Percentiles rank a stretch among this genome's conserved stretches.
Conservation (phyloP, 2,888 invertebrate genomes). For the Aethes cnicana region DNA sequence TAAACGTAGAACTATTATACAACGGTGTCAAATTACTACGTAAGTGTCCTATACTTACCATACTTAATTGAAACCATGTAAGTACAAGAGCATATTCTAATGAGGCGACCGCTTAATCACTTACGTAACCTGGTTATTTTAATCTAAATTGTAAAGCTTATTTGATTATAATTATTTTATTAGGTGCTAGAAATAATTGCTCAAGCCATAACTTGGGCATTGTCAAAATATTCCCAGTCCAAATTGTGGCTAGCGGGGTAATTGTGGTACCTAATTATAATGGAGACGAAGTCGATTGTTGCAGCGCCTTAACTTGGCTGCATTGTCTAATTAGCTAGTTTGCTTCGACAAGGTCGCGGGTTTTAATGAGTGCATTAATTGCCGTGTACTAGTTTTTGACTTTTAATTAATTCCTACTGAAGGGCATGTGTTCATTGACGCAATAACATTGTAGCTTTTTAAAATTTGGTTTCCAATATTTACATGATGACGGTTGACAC, state of each 20-base stretch:
- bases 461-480: conserved; percentile 22
- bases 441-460: conserved; percentile 31
- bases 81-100: conserved; percentile 18
- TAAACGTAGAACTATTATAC: not conserved
- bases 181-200: conserved; percentile 38
- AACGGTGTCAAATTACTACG: not conserved
- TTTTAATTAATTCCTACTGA: conserved; percentile 47
- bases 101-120: conserved; percentile 16
- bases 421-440: conserved; percentile 43
- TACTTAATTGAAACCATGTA: conserved; percentile 15
- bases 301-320: conserved; percentile 41
- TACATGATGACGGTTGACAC: no score
- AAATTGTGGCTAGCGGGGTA: conserved; percentile 72
- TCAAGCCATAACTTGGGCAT: conserved; percentile 46
- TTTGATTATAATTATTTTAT: conserved; percentile 33
- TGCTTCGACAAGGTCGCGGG: conserved; percentile 55
- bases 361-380: conserved; percentile 55
- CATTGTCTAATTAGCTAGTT: conserved; percentile 61
- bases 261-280: conserved; percentile 59
- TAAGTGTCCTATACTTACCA: conserved; percentile 6
- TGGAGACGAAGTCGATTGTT: conserved; percentile 58
- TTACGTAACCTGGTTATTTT: conserved; percentile 13
- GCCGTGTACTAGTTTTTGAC: conserved; percentile 44
- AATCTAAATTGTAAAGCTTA: conserved; percentile 13
- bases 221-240: conserved; percentile 67